These are phyloP conservation scores for Etia nguti DNA, from an alignment of 2,113 vertebrate species.

Conservation along the genomic window DNA sequence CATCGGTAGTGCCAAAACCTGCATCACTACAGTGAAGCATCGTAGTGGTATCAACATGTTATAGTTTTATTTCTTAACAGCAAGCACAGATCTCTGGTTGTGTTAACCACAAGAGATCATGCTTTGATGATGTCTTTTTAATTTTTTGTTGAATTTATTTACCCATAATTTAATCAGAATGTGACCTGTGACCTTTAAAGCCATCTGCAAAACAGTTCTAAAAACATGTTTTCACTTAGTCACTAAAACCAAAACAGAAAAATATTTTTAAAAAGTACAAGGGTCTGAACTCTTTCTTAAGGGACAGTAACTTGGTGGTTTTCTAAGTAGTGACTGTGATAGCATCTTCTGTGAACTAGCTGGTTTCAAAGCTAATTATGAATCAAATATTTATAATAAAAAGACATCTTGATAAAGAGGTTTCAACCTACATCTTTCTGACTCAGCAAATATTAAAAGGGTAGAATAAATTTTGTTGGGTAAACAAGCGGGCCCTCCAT, in stretches of 20 bases:
- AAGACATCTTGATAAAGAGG: not conserved
- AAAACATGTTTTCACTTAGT: not conserved
- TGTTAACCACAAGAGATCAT: not conserved
- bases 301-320: not conserved
- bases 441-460: not conserved
- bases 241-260: not conserved
- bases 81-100: not conserved
- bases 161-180: not conserved
- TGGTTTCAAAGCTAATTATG: not conserved
- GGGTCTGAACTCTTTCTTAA: not conserved
- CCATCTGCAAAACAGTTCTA: not conserved
- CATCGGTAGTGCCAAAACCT: not conserved
- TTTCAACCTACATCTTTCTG: not conserved
- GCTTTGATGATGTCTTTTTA: not conserved
- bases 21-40: not conserved
- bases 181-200: not conserved
- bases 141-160: not conserved
- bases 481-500: no score
- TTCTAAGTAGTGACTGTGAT: not conserved
- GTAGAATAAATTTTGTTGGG: not conserved
- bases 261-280: not conserved
- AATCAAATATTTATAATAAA: not conserved
- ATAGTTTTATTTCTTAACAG: not conserved
- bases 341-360: not conserved
- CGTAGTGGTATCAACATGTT: not conserved